A percentile compares a stretch with the other conserved stretches of the same genome.
phyloP scores from a whole-genome alignment of 2,888 invertebrate species.

The Hymenopus coronatus region DNA sequence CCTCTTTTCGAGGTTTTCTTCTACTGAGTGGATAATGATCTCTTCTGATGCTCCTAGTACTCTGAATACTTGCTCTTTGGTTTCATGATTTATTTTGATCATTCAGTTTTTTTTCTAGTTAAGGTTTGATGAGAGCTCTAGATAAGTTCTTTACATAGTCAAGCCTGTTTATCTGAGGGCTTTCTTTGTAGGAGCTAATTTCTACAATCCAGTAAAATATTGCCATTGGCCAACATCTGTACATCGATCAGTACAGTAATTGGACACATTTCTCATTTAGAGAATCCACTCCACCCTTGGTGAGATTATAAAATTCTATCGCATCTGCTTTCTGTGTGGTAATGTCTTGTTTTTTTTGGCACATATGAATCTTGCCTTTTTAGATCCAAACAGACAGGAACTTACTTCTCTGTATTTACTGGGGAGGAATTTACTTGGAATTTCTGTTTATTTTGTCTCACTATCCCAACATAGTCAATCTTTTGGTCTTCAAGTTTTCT shows the following conservation, averaged over 20 bases:
- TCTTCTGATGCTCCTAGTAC: neutral
- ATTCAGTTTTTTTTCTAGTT: slow-evolving; percentile 1
- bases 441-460: slow-evolving; percentile 30
- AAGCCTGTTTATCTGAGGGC: neutral
- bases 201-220: slow-evolving; percentile 36
- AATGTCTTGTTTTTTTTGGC: slow-evolving; percentile 24
- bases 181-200: neutral
- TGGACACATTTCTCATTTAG: slow-evolving; percentile 38
- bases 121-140: slow-evolving; percentile 4
- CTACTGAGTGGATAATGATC: neutral
- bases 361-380: slow-evolving; percentile 30
- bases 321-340: slow-evolving; percentile 36
- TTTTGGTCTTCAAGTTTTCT: too few species aligned
- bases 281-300: slow-evolving; percentile 36
- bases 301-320: slow-evolving; percentile 37
- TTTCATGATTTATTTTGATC: neutral
- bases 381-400: too few species aligned
- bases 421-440: slow-evolving; percentile 39
- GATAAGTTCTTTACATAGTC: slow-evolving; percentile 16
- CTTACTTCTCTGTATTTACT: slow-evolving; percentile 25
- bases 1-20: slow-evolving; percentile 20
- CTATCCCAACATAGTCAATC: slow-evolving; percentile 8
- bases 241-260: slow-evolving; percentile 35
- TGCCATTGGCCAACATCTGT: slow-evolving; percentile 38
- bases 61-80: neutral